Evolutionary conservation across 2,888 invertebrate species (phyloP).

Genomic region (Eilema griseolum): DNA sequence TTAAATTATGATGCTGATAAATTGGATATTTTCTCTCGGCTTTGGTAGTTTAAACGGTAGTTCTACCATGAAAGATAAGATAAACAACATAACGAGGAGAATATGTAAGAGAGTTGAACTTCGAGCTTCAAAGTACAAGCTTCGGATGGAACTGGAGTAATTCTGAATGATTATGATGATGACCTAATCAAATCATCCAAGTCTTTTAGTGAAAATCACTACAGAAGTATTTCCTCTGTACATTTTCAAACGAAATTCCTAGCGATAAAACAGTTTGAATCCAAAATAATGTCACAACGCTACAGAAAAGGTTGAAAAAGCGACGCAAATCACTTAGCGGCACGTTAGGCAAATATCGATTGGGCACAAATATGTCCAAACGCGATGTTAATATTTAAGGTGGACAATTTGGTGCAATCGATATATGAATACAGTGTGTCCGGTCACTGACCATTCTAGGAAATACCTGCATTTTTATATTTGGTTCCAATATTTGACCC

Average conservation of each 20-base stretch:
- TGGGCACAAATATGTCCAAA: conserved; percentile 55
- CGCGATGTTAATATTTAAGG: conserved; percentile 62
- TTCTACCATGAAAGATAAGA: background rate
- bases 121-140: background rate
- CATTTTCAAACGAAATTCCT: conserved; percentile 1
- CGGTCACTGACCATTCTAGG: conserved; percentile 12
- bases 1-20: too few species aligned
- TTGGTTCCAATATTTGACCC: background rate
- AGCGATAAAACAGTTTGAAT: background rate
- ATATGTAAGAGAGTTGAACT: too few species aligned
- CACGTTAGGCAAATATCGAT: conserved; percentile 53
- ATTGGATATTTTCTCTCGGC: too few species aligned
- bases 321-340: conserved; percentile 26
- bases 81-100: background rate
- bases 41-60: too few species aligned
- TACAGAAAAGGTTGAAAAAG: conserved; percentile 13
- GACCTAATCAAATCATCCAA: background rate
- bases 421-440: conserved; percentile 26
- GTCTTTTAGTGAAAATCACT: background rate
- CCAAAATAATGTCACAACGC: conserved; percentile 13
- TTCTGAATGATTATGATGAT: too few species aligned
- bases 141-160: background rate
- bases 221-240: background rate
- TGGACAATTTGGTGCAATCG: conserved; percentile 53
- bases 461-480: background rate